A percentile compares a stretch with the other conserved stretches of the same genome.
Conservation (phyloP, 92 coral and sea anemone genomes). For the Muricea muricata region DNA sequence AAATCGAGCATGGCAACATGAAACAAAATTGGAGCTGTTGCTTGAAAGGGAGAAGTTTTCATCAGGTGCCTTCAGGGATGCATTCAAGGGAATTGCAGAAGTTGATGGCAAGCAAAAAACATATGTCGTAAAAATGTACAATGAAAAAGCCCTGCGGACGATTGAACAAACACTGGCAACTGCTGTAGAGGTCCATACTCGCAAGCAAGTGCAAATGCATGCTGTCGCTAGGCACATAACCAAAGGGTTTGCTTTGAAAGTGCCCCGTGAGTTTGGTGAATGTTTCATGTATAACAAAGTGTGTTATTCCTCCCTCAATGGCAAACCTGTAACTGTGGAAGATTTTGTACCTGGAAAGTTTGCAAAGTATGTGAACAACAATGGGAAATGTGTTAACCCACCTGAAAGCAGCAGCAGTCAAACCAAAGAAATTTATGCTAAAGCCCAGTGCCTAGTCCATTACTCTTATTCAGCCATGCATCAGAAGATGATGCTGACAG, state of each 20-base stretch:
- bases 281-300: not conserved
- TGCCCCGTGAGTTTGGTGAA: too few relatives aligned
- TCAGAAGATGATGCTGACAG: slow-evolving; percentile 31
- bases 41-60: too few relatives aligned
- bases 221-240: not conserved
- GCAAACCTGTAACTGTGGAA: slow-evolving; percentile 11
- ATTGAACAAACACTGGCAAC: too few relatives aligned
- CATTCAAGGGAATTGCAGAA: too few relatives aligned
- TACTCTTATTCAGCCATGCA: slow-evolving; percentile 13
- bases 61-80: too few relatives aligned
- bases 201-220: not conserved
- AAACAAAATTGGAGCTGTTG: too few relatives aligned
- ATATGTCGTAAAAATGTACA: too few relatives aligned
- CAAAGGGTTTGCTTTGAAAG: too few relatives aligned
- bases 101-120: too few relatives aligned
- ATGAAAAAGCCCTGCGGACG: too few relatives aligned
- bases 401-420: slow-evolving; percentile 19
- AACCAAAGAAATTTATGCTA: slow-evolving; percentile 14
- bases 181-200: not conserved
- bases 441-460: slow-evolving; percentile 35
- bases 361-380: slow-evolving; percentile 13
- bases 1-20: not conserved
- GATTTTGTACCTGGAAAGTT: slow-evolving; percentile 37
- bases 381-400: slow-evolving; percentile 13
- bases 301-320: too few relatives aligned